Evolutionary conservation across 1,140 invertebrate species (phyloP).

Genomic region (Aphis craccivora): DNA sequence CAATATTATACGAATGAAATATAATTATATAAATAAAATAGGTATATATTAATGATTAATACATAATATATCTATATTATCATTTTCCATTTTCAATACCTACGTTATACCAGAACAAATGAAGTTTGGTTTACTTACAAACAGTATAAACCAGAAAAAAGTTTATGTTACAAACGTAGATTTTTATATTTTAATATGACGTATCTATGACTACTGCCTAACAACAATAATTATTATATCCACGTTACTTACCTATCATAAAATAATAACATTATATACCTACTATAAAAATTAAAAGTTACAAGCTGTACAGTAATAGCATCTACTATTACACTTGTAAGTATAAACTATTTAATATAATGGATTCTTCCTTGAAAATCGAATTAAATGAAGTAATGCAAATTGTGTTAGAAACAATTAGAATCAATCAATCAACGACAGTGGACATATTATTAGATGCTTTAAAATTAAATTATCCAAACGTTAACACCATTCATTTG

Average conservation of each 20-base stretch:
- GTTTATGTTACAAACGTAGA: not conserved
- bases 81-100: no score
- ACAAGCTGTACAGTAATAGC: not conserved
- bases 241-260: not conserved
- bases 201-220: not conserved
- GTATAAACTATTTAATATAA: not conserved
- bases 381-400: not conserved
- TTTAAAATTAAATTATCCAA: conserved; percentile 24
- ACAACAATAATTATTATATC: not conserved
- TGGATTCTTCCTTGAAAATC: not conserved
- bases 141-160: no score
- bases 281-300: not conserved
- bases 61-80: no score
- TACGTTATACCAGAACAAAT: no score
- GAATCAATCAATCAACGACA: conserved; percentile 1
- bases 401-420: not conserved
- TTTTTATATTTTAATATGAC: not conserved
- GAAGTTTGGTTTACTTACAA: no score
- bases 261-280: not conserved
- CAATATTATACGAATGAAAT: no score
- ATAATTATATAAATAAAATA: no score
- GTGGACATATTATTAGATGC: not conserved
- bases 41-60: no score
- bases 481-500: conserved; percentile 22
- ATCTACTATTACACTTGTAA: no score